Evolutionary conservation across 92 coral and sea anemone species (phyloP).

Genomic region (Galaxea fascicularis): DNA sequence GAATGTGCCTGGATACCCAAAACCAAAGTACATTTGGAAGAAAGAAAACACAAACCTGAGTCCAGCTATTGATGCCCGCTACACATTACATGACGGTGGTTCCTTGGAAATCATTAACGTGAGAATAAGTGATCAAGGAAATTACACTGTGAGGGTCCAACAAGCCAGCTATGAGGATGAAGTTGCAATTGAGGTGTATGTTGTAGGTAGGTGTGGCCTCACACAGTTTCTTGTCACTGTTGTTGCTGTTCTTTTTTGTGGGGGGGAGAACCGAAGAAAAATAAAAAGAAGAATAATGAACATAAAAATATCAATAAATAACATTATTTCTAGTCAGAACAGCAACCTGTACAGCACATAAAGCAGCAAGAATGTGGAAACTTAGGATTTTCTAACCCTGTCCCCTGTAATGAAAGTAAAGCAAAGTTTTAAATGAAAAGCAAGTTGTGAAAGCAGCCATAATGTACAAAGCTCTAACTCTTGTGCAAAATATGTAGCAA

Average conservation of each 20-base stretch:
- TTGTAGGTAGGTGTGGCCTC: slow-evolving; percentile 30
- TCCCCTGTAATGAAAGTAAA: too few relatives aligned
- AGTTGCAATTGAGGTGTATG: slow-evolving; percentile 33
- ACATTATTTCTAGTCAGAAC: too few relatives aligned
- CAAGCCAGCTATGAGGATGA: not conserved
- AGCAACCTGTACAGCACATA: too few relatives aligned
- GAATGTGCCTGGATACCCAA: slow-evolving; percentile 51
- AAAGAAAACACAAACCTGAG: not conserved
- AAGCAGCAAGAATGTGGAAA: too few relatives aligned
- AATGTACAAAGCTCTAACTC: too few relatives aligned
- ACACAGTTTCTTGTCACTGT: not conserved
- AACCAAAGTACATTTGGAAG: slow-evolving; percentile 59
- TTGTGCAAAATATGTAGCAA: too few relatives aligned
- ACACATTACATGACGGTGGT: slow-evolving; percentile 32
- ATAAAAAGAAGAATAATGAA: not conserved
- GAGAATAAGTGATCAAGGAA: slow-evolving; percentile 48
- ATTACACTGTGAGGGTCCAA: slow-evolving; percentile 26
- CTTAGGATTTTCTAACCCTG: too few relatives aligned
- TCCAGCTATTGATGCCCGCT: not conserved
- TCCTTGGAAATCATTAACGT: slow-evolving; percentile 55
- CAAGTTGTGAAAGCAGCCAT: too few relatives aligned
- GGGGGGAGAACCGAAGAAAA: too few relatives aligned
- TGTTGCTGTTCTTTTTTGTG: not conserved
- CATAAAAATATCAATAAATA: too few relatives aligned
- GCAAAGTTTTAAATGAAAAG: too few relatives aligned